phyloP scores from a whole-genome alignment of 2,797 vertebrate species.

The Hypotaenidia philippensis region DNA sequence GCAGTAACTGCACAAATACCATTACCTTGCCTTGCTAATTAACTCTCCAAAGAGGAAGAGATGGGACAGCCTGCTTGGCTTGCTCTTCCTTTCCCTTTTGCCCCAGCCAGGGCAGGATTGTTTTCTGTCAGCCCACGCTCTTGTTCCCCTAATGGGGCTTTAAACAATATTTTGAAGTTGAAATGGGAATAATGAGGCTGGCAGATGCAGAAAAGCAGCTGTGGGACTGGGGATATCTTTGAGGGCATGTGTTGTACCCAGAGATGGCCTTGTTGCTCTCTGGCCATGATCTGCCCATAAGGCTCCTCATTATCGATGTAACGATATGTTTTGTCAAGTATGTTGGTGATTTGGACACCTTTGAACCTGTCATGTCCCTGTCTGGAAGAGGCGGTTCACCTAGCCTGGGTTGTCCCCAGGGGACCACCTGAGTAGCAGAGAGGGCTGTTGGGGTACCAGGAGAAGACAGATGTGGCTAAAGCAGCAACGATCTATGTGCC shows the following conservation, averaged over 20 bases:
- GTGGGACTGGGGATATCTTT: background rate
- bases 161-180: background rate
- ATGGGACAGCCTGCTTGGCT: background rate
- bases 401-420: background rate
- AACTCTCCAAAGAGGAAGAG: background rate
- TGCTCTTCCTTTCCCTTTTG: background rate
- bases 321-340: rapidly evolving
- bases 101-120: background rate
- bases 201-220: background rate
- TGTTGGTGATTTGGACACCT: rapidly evolving
- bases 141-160: background rate
- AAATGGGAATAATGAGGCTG: rapidly evolving
- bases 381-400: background rate
- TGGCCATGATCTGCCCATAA: background rate
- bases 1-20: background rate
- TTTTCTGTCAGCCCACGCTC: background rate
- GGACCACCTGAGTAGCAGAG: rapidly evolving
- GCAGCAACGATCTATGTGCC: rapidly evolving
- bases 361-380: rapidly evolving
- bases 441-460: background rate
- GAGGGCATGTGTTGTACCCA: background rate
- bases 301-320: background rate
- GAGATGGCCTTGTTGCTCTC: background rate
- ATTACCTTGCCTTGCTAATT: background rate
- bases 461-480: rapidly evolving